Base-by-base conservation (phyloP, 1,140 invertebrate species). In the Drosophila fuyamai region DNA sequence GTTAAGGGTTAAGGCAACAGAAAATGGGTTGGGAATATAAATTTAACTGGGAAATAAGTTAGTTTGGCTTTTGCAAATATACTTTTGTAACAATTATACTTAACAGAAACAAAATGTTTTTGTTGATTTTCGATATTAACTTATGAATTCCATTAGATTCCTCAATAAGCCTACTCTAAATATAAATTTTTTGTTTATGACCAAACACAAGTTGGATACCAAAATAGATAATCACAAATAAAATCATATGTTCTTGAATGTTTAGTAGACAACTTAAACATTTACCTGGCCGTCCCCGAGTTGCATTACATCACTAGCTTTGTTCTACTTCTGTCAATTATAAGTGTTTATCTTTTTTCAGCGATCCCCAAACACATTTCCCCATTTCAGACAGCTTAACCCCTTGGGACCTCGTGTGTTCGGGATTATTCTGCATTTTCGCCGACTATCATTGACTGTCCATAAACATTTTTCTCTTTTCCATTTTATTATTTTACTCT, bases 401-500 rank as follows among this genome's bases (percentile, higher is more conserved):
- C 68, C 67, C 68, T 72, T 58, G 67, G 38, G 40, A 27, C 38
- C n/a, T 27, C 12, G 14, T 40, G 14, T 48, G 62, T 18, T n/a
- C 29, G 48, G 44, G 59, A 56, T 74, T 74, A 63, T 56, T 70
- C 59, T 44, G 59, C 72, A 75, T 75, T 65, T 58, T 53, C 48
- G 48, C 38, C 43, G 56, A 68, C 68, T 88, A 83, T 89, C 76
- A 88, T 29, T 58, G 72, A 66, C 72, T 77, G 58, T 67, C 70
- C 68, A 79, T 72, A 81, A 74, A 77, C 79, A 65, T 76, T 59
- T 70, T 1, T 23, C 50, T 10, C 41, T 18, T 12, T 43, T 62
- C 50, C 46, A 48, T 59, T 77, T 82, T 86, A 88, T 86, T 86
- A 86, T 86, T 73, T 88, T 50, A 82, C 53, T 79, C 58, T 50